Evolutionary conservation across 2,797 vertebrate species (phyloP), one percentile per base, ranked within the genome.

Genomic region (Sebastes dallii): DNA sequence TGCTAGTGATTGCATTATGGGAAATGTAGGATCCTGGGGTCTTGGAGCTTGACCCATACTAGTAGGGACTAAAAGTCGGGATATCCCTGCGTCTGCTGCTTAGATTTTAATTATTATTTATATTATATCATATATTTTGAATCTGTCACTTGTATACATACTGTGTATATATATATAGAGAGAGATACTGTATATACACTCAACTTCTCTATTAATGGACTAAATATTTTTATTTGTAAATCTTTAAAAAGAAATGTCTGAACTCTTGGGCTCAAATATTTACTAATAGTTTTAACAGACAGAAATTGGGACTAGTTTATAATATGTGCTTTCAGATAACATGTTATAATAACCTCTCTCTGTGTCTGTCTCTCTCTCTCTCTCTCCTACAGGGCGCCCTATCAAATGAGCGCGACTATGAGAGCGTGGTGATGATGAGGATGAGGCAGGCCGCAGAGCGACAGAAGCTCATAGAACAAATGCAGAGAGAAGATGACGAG

Each of bases 401-500:
- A 78, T 92, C 95, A 54, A 98, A 95, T 0, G 97, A 98, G 66
- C 95, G 97, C 1, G 98, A 99, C 91, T 99, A 97, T 0, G 98
- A 99, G 95, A 99, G 97, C 67, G 91, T 99, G 71, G 98, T 99
- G 93, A 97, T 99, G 96, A 99, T 99, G 99, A 96, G 93, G 90
- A 96, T 99, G 97, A 96, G 98, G 71, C 99, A 99, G 86, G 99
- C 98, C 0, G 97, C 98, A 0, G 98, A 99, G 90, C 95, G 98
- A 58, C 98, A 99, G 89, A 96, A 92, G 83, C 96, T 99, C 39
- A 99, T 98, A 0, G 94, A 97, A 65, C 95, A 96, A 91, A 97
- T 99, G 94, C 94, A 95, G 90, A 93, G 25, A 73, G 97, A 99
- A 18, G 98, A 99, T 0, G 91, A 96, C 16, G 96, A 96, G 0